phyloP scores from a whole-genome alignment of 2,888 invertebrate genomes.

The Brenthis ino region DNA sequence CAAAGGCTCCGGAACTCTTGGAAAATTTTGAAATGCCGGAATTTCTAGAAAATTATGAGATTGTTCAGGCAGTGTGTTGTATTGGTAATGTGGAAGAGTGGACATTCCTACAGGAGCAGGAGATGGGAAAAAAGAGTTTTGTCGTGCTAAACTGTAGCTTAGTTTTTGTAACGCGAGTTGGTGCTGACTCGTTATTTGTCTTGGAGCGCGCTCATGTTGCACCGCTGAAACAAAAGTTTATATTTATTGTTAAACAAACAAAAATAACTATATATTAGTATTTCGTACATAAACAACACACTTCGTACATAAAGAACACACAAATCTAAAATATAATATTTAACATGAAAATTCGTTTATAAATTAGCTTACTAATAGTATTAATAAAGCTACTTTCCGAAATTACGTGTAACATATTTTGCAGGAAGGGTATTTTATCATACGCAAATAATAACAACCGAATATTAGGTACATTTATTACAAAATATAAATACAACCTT shows the following conservation, averaged over 20 bases:
- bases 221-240: conserved; percentile 84
- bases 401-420: no score
- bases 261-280: neutral
- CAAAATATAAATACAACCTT: no score
- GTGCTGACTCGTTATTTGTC: conserved; percentile 70
- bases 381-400: no score
- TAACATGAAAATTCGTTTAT: neutral
- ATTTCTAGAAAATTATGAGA: conserved; percentile 57
- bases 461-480: no score
- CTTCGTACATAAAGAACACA: neutral
- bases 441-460: no score
- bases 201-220: conserved; percentile 94
- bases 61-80: conserved; percentile 53
- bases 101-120: conserved; percentile 55
- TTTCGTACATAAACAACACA: neutral
- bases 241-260: neutral
- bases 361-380: neutral
- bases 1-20: conserved; percentile 55
- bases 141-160: conserved; percentile 71
- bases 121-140: conserved; percentile 53
- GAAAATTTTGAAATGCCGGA: conserved; percentile 59
- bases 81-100: conserved; percentile 58
- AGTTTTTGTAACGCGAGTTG: conserved; percentile 75
- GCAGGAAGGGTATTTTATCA: no score
- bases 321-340: neutral